These are phyloP conservation scores for Ascidia mentula DNA, from an alignment of 23 tunicate genomes.

Conservation along the genomic window DNA sequence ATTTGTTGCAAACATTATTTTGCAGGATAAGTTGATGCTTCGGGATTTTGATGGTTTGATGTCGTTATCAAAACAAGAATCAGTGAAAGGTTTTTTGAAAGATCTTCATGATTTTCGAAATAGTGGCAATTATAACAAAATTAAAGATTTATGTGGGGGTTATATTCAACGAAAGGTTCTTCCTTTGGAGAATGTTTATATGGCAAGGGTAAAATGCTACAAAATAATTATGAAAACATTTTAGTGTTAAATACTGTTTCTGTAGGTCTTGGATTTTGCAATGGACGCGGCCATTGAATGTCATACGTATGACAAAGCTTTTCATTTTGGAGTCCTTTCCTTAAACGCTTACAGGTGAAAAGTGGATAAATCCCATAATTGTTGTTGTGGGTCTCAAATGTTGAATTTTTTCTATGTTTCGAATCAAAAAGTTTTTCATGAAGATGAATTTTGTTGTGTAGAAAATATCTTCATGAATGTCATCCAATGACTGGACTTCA, in stretches of 20 bases:
- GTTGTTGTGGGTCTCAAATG: background rate
- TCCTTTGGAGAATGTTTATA: conserved; percentile 70
- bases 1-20: background rate
- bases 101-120: conserved; percentile 39
- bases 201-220: conserved; percentile 59
- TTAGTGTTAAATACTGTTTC: background rate
- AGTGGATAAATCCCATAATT: no score
- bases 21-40: conserved; percentile 56
- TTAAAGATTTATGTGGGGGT: conserved; percentile 31
- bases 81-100: conserved; percentile 38
- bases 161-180: conserved; percentile 61
- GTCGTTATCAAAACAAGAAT: conserved; percentile 42
- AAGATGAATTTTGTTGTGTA: background rate
- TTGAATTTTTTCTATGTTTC: background rate
- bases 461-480: conserved; percentile 48
- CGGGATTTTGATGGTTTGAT: conserved; percentile 47
- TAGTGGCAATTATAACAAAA: conserved; percentile 28
- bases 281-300: conserved; percentile 70
- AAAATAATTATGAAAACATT: background rate
- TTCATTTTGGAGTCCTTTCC: conserved; percentile 52
- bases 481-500: conserved; percentile 82
- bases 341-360: conserved; percentile 49
- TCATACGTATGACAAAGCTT: conserved; percentile 55
- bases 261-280: conserved; percentile 68
- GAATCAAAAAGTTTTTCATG: background rate